Conservation (phyloP, 2,113 vertebrate species). For the Emberiza fucata region DNA sequence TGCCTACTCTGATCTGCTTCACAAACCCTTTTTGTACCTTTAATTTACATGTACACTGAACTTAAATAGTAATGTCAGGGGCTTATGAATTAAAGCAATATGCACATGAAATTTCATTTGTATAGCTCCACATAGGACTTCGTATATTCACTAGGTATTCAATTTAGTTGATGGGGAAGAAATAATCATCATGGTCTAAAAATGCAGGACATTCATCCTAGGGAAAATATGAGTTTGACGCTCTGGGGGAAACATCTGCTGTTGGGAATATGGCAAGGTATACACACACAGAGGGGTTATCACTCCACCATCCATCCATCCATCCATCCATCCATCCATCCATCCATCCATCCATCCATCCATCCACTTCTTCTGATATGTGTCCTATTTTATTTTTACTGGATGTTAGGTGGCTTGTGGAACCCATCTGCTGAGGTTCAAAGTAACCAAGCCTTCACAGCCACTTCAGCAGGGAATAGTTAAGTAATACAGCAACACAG, state of each 20-base stretch:
- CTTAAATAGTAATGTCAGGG: neutral
- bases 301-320: neutral
- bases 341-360: neutral
- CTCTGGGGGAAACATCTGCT: neutral
- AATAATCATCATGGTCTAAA: neutral
- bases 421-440: neutral
- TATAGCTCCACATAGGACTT: neutral
- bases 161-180: neutral
- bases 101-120: neutral
- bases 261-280: neutral
- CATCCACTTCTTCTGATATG: neutral
- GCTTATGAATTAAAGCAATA: neutral
- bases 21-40: neutral
- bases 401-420: neutral
- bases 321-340: neutral
- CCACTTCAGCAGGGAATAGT: neutral
- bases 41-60: neutral
- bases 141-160: neutral
- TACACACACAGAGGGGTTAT: neutral
- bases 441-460: neutral
- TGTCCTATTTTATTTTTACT: neutral
- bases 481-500: neutral
- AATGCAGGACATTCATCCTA: neutral
- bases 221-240: neutral
- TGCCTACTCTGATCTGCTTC: neutral